Evolutionary conservation across 1,140 invertebrate species (phyloP), one percentile per base, ranked within the genome.

Genomic region (Bacillus rossius): DNA sequence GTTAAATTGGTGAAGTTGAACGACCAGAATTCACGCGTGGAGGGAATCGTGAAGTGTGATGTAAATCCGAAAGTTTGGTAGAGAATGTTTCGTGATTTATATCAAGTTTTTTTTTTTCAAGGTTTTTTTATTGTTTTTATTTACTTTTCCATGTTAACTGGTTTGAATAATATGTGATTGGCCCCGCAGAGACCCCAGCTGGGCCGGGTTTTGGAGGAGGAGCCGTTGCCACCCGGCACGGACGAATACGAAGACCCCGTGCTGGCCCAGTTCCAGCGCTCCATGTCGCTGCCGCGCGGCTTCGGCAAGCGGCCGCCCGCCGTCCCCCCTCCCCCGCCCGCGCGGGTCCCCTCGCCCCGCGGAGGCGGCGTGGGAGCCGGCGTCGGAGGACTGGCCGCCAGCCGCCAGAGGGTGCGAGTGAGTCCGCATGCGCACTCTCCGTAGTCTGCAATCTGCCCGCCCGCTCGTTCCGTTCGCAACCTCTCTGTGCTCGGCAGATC

Each of bases 351-450:
- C n/a, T 72, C 74, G 7, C 75, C 75, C 0, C 68, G 76, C 8
- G 74, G 75, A 54, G 76, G 77, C 63, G 76, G 75, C 26, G 75
- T 77, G 65, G 71, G 71, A 41, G 75, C 72, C 5, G 61, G 76
- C 4, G 68, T 69, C 41, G 10, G 10, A n/a, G 77, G 72, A 23
- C 71, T 77, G 55, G 73, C 77, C 53, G 68, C 67, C 0, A 65
- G 71, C 22, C 67, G 73, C 10, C 73, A 73, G 22, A 65, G 70
- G 56, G 65, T 74, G n/a, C 67, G 72, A 65, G 75, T 77, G 59
- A 71, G 56, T 38, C n/a, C 29, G 29, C 29, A 34, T 34, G 29
- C 10, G 29, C 10, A 10, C 29, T 34, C 29, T n/a, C n/a, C n/a
- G n/a, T n/a, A n/a, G n/a, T n/a, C n/a, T n/a, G n/a, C n/a, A n/a